Percentiles rank a stretch among this genome's conserved stretches.
phyloP scores from a whole-genome alignment of 2,113 vertebrate genomes.

The Anguilla japonica region DNA sequence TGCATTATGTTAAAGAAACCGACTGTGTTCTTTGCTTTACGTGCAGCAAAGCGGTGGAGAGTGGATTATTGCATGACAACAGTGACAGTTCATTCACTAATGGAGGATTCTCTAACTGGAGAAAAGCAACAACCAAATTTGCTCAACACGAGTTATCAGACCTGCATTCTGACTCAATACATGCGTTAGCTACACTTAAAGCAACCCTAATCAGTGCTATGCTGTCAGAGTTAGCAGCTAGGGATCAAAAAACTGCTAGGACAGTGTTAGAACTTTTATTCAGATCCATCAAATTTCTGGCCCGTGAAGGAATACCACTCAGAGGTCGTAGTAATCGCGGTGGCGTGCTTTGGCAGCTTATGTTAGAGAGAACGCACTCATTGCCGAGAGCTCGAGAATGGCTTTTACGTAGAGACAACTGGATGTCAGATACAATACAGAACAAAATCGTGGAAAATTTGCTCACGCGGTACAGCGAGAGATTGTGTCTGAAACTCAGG shows the following conservation, averaged over 20 bases:
- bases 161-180: neutral
- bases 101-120: neutral
- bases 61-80: neutral
- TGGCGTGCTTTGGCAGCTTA: conserved; percentile 28
- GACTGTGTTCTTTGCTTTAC: conserved; percentile 14
- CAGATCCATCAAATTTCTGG: conserved; percentile 14
- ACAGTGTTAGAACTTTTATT: conserved; percentile 18
- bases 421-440: conserved; percentile 33
- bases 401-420: conserved; percentile 30
- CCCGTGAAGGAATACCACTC: conserved; percentile 22
- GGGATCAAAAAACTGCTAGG: conserved; percentile 18
- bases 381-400: conserved; percentile 18
- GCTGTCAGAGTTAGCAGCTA: conserved; percentile 8
- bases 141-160: conserved; percentile 3
- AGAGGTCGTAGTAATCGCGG: conserved; percentile 27
- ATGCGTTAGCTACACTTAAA: no score
- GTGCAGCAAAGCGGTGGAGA: conserved; percentile 19
- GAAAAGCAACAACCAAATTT: conserved; percentile 20
- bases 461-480: conserved; percentile 14
- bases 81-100: neutral
- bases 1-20: conserved; percentile 17
- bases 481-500: neutral
- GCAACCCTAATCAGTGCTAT: conserved; percentile 28
- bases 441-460: conserved; percentile 29
- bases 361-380: conserved; percentile 4